Base-by-base conservation (phyloP, 1,140 invertebrate species). In the Pseudomyrmex gracilis region DNA sequence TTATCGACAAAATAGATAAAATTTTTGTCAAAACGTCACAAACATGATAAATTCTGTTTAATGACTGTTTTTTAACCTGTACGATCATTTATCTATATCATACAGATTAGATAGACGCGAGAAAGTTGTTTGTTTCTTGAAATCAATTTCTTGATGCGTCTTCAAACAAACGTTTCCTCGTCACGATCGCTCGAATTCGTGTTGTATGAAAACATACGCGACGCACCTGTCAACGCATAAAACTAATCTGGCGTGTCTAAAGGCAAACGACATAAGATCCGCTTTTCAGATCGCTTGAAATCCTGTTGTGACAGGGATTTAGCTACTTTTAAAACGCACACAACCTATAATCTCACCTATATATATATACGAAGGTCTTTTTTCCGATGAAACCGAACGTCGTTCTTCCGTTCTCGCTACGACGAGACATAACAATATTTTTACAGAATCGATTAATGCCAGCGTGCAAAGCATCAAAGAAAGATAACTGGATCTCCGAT, bases 281-380 rank as follows among this genome's bases (percentile, higher is more conserved):
- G 47, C 78, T 82, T 76, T 58, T 61, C 82, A 71, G 17, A 43
- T 7, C 20, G 47, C 47, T 45, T 53, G 43, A 55, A 68, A 88
- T 85, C 73, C 58, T 85, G 77, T 88, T 88, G 83, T 88, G 86
- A 88, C 86, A 88, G 60, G 73, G 86, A 70, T 74, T 87, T 87
- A 73, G 55, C 63, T 53, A 58, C 80, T 64, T 74, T 58, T 20
- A 66, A 53, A 66, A 53, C 53, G 61, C 34, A 53, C 58, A 61
- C 34, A 83, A 43, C 83, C 76, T 76, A 34, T 34, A 70, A 70
- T 57, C 58, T 78, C 82, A n/a, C 45, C 73, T 73, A 53, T 34
- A 34, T 73, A 53, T 34, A 34, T 7, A 7, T 74, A 78, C 55
- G 68, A 87, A 87, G 83, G 78, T 63, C 60, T 63, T 24, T 73